Evolutionary conservation across 2,797 vertebrate genomes (phyloP).

Genomic region (Lemur catta): DNA sequence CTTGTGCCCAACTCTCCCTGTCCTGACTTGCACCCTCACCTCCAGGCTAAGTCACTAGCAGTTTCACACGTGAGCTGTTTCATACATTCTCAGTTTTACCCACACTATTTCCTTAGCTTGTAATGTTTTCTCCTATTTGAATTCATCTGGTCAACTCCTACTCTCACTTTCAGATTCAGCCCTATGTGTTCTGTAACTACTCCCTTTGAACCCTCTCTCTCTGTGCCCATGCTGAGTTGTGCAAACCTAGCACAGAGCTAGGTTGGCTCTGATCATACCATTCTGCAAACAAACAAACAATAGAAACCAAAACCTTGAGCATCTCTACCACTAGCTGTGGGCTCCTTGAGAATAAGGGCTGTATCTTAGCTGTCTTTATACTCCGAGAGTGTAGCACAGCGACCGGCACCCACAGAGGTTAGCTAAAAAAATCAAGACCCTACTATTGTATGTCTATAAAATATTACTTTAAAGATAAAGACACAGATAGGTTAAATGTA

Average conservation of each 20-base stretch:
- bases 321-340: not conserved
- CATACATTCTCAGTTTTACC: not conserved
- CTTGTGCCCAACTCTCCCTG: not conserved
- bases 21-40: not conserved
- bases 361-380: not conserved
- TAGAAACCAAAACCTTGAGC: not conserved
- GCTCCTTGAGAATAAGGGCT: not conserved
- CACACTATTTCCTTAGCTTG: not conserved
- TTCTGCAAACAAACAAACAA: not conserved
- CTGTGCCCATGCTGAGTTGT: not conserved
- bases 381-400: not conserved
- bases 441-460: not conserved
- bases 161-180: not conserved
- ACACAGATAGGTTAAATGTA: not conserved
- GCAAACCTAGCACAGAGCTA: not conserved
- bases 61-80: not conserved
- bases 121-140: not conserved
- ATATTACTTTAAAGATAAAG: not conserved
- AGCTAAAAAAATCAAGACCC: not conserved
- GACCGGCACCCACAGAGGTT: not conserved
- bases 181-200: not conserved
- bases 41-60: not conserved
- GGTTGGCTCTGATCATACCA: not conserved
- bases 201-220: not conserved
- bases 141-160: not conserved